These are phyloP conservation scores for Pheosia tremula DNA, from an alignment of 2,888 invertebrate species.

Conservation along the genomic window DNA sequence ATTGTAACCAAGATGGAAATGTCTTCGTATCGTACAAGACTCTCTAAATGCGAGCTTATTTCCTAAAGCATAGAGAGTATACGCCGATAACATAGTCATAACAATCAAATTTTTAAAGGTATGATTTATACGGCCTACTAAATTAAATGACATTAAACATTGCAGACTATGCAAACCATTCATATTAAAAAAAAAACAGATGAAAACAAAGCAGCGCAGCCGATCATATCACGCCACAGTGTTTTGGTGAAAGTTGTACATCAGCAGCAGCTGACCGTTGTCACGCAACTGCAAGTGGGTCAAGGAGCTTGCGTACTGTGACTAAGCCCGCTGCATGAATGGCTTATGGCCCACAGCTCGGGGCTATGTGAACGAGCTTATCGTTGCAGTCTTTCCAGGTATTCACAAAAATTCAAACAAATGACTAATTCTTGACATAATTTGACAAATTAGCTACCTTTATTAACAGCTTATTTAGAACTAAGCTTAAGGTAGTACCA, in stretches of 20 bases:
- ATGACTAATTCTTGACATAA: conserved; percentile 20
- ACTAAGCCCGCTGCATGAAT: conserved; percentile 61
- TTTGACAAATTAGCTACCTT: conserved; percentile 14
- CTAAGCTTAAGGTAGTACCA: background rate
- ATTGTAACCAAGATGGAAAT: too few species aligned
- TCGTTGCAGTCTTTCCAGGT: conserved; percentile 27
- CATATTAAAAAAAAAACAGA: conserved; percentile 22
- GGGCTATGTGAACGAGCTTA: conserved; percentile 45
- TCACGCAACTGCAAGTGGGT: conserved; percentile 68
- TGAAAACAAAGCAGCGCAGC: conserved; percentile 17
- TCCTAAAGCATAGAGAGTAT: too few species aligned
- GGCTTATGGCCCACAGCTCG: conserved; percentile 54
- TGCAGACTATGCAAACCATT: background rate
- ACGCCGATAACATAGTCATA: too few species aligned
- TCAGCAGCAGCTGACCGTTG: conserved; percentile 69
- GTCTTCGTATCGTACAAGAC: too few species aligned
- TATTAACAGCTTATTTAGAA: conserved; percentile 13
- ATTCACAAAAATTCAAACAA: conserved; percentile 17
- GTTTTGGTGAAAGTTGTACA: conserved; percentile 80
- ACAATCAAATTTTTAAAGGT: too few species aligned
- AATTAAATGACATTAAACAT: background rate
- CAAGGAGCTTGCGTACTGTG: conserved; percentile 72
- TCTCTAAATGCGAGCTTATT: too few species aligned
- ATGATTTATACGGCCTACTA: background rate
- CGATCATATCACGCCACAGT: conserved; percentile 49